These are phyloP conservation scores for Caenorhabditis sinica DNA, from an alignment of 2,888 invertebrate genomes.

Conservation along the genomic window DNA sequence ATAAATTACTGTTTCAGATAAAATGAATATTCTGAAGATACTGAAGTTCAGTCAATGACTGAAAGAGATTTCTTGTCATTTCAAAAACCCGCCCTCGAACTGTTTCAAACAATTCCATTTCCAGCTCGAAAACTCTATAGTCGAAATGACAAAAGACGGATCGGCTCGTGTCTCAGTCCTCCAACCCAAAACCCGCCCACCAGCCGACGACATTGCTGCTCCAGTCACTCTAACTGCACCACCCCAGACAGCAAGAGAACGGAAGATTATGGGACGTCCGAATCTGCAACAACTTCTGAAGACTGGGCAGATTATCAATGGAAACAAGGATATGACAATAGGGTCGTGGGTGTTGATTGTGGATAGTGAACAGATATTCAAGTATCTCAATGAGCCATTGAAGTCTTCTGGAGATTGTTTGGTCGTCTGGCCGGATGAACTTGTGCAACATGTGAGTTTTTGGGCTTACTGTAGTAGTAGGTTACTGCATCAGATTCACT, in stretches of 20 bases:
- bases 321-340: conserved; percentile 52
- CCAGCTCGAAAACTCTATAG: conserved; percentile 73
- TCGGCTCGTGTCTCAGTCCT: conserved; percentile 68
- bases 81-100: too few relatives aligned
- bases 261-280: conserved; percentile 49
- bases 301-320: conserved; percentile 41
- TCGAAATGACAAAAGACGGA: conserved; percentile 74
- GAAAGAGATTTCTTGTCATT: too few relatives aligned
- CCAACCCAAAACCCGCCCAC: conserved; percentile 42
- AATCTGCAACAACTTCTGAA: conserved; percentile 42
- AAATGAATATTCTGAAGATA: not conserved
- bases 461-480: too few relatives aligned
- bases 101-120: too few relatives aligned
- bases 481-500: too few relatives aligned
- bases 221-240: conserved; percentile 42
- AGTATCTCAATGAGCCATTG: conserved; percentile 79
- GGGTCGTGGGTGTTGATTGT: conserved; percentile 62
- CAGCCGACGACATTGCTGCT: conserved; percentile 45
- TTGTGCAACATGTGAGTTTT: conserved; percentile 80
- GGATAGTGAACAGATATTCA: conserved; percentile 72
- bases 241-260: conserved; percentile 58
- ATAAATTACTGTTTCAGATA: not conserved
- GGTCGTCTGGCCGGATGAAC: conserved; percentile 96
- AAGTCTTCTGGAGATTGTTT: conserved; percentile 78
- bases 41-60: not conserved